Base-by-base conservation (phyloP, 2,797 vertebrate genomes). In the Phoebastria nigripes region DNA sequence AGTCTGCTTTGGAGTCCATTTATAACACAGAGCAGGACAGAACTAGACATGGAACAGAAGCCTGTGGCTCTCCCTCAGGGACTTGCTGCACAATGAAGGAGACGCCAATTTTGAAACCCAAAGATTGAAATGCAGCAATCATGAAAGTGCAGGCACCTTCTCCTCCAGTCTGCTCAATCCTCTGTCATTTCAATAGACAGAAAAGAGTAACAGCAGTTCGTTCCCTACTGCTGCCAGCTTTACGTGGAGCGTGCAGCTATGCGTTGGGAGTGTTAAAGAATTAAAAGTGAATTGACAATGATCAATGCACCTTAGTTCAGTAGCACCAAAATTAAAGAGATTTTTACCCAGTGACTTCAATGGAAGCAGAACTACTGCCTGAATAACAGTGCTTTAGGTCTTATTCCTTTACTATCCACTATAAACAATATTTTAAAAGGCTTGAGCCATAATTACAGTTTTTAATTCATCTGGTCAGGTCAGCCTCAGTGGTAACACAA, bases 1-100 rank as follows among this genome's bases (percentile, higher is more conserved):
- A 37, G 42, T 46, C 56, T 31, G 10, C 76, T 95, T 95, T 95
- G 90, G 92, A 91, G 82, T 94, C 61, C 89, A 54, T 87, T 87
- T 87, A 29, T 69, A 81, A 83, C 3, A 5, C 67, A 65, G 78
- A 61, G 61, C 28, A 47, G 74, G 42, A 69, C 89, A 66, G 83
- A 85, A 29, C 11, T 24, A 71, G 65, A 8, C 0, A 0, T 31
- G 59, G 82, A 94, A 90, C 18, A 62, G 90, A 47, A 89, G 56
- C 85, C 83, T 61, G 55, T 35, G 62, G 82, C 67, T 90, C 59
- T 94, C 81, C 86, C 78, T 55, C 56, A 20, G 86, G 86, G 74
- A 80, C 71, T 26, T 15, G 59, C 67, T 39, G 72, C 56, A 89
- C 52, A 77, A 73, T 85, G 81, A 6, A 87, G 81, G 69, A 92